These are phyloP conservation scores for Eulithis prunata DNA, from an alignment of 2,888 invertebrate species.

Conservation along the genomic window DNA sequence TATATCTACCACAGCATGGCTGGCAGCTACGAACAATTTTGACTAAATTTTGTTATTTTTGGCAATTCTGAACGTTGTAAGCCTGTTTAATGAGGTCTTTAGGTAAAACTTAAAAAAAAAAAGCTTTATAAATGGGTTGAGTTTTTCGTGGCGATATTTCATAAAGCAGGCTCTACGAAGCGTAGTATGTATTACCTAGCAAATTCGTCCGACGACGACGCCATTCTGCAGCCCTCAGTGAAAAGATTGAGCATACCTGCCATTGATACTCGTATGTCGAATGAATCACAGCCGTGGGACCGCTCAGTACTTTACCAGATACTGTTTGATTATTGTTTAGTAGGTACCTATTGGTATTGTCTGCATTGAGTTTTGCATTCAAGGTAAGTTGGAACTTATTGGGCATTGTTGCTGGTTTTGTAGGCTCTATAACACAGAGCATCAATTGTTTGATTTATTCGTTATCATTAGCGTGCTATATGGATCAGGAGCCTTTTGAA, in stretches of 20 bases:
- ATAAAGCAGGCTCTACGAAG: too few species aligned
- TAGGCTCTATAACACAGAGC: conserved; percentile 2
- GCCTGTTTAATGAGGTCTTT: too few species aligned
- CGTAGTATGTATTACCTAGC: too few species aligned
- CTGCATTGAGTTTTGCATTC: conserved; percentile 20
- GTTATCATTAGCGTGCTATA: conserved; percentile 5
- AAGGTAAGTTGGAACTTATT: conserved; percentile 1
- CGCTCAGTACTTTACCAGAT: conserved; percentile 11
- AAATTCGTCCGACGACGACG: too few species aligned
- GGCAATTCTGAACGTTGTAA: too few species aligned
- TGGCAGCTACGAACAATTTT: too few species aligned
- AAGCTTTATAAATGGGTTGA: too few species aligned
- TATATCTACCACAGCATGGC: too few species aligned
- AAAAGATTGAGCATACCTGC: conserved; percentile 15
- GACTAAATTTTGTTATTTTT: too few species aligned
- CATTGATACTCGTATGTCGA: not conserved
- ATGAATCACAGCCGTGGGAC: conserved; percentile 33
- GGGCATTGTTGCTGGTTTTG: conserved; percentile 29
- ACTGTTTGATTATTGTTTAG: conserved; percentile 22
- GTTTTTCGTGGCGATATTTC: too few species aligned
- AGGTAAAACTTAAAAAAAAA: too few species aligned
- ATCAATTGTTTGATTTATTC: conserved; percentile 12
- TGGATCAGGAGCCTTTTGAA: not conserved
- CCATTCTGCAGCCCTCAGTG: not conserved
- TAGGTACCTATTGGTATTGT: conserved; percentile 21